Base-by-base conservation (phyloP, 2,888 invertebrate species). In the Sceliomorpha sp. region DNA sequence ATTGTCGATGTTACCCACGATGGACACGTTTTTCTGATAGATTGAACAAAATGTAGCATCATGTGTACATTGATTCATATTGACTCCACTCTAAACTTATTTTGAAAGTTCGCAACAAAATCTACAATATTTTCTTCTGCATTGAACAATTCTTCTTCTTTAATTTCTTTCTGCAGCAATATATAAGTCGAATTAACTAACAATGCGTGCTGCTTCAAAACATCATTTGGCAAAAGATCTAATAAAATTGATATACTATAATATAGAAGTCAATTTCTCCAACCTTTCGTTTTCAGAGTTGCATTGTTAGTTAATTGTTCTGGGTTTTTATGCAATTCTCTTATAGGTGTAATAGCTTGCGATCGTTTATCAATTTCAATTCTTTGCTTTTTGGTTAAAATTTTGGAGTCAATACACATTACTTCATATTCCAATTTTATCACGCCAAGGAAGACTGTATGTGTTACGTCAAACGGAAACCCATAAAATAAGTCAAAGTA, bases 391-490 rank as follows among this genome's bases (percentile, higher is more conserved):
- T 6, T 13, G 15, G 27, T 37, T 13, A 36, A 7, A n/a, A n/a
- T n/a, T n/a, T 17, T n/a, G n/a, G n/a, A 7, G 1, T 9, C 14
- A 1, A 7, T 9, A 12, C 31, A 37, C 10, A 26, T 13, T 24
- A 36, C n/a, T 14, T 42, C 10, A 48, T 14, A 40, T 20, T 58
- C 50, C 31, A 40, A 36, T 39, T 32, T 27, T 36, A 56, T 59
- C 7, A 60, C 56, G 3, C 66, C 53, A 8, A 64, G 27, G 26
- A 53, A 39, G n/a, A 40, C 42, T n/a, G 51, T 64, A 27, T 72
- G 69, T 39, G 56, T 47, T 10, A 60, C 29, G 37, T 72, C 69
- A 8, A 56, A 40, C 2, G 72, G 58, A 34, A 72, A 72, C 1
- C 66, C 50, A 36, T 32, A 66, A 31, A 64, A 29, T 37, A 63